A percentile compares a stretch with the other conserved stretches of the same genome.
Conservation (phyloP, 2,888 invertebrate genomes). For the Amphipoea oculea region DNA sequence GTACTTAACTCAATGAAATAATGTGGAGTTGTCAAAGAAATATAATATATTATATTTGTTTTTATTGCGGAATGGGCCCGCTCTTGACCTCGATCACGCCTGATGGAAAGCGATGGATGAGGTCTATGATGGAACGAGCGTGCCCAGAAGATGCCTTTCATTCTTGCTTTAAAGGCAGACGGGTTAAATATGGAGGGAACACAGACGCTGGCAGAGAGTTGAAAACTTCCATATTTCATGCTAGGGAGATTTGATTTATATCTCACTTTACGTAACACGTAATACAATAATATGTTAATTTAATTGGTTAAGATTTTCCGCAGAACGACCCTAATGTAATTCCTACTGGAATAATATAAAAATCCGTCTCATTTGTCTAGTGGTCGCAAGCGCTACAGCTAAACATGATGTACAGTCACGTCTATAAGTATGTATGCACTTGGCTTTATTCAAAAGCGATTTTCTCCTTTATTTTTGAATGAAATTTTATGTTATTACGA, state of each 20-base stretch:
- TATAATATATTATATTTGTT: not conserved
- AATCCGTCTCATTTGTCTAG: not conserved
- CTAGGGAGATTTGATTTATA: conserved; percentile 1
- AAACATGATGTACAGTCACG: not conserved
- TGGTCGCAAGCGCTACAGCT: not conserved
- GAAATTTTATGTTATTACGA: too few relatives aligned
- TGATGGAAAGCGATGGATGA: too few relatives aligned
- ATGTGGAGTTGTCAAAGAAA: conserved; percentile 25
- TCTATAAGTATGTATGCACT: too few relatives aligned
- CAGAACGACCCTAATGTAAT: not conserved
- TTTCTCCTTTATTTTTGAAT: too few relatives aligned
- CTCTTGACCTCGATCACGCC: not conserved
- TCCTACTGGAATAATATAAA: not conserved
- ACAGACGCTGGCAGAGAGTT: too few relatives aligned
- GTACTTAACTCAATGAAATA: conserved; percentile 28
- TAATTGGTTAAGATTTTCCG: not conserved
- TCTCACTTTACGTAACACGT: not conserved
- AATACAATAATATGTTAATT: not conserved
- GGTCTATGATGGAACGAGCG: too few relatives aligned
- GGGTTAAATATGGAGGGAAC: too few relatives aligned
- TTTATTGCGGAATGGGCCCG: not conserved
- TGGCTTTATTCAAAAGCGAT: too few relatives aligned
- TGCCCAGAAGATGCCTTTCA: too few relatives aligned
- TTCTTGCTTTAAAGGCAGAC: too few relatives aligned
- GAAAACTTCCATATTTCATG: conserved; percentile 2